Evolutionary conservation across 1,140 invertebrate genomes (phyloP), one percentile per base, ranked within the genome.

Genomic region (Temnothorax curvispinosus): DNA sequence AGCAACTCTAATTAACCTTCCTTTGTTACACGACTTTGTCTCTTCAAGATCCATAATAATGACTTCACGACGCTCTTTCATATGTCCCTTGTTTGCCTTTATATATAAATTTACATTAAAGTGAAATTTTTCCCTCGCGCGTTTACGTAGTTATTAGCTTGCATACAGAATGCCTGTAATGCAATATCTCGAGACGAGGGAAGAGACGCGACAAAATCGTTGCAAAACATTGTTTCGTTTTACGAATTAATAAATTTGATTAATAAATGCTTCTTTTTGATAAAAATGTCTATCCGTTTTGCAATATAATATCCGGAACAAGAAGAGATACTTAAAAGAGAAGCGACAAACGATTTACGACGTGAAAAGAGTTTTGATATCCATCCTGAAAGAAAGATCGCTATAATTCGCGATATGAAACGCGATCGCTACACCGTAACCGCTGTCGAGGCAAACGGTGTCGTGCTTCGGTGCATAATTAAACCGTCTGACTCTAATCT

Each of bases 61-160:
- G 60, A 47, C 54, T 72, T 72, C 13, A 35, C 54, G 18, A 47
- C 41, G 38, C 21, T 35, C 27, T 47, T 60, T 60, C 32, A 60
- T 38, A 35, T 67, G 32, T 41, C 18, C 9, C 32, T 74, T 56
- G 27, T 47, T 41, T 56, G 44, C 35, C 52, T 27, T 71, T 41
- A 47, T 75, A 47, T 84, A 47, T 84, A 75, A 74, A 62, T 74
- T 60, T 75, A n/a, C 80, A 75, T 75, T 75, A 84, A 60, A 47
- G 50, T 38, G 54, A 75, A 84, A 50, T 21, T 84, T 72, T 60
- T 60, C 13, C 5, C 9, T 15, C 8, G 27, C 41, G 32, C 44
- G 32, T 62, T 62, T 62, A 62, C 56, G 54, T 62, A n/a, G 18
- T 52, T 69, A 67, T 54, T 81, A 71, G 44, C 8, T 38, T 41